These are phyloP conservation scores for Brachypteracias leptosomus DNA, from an alignment of 2,113 vertebrate species.

Conservation along the genomic window DNA sequence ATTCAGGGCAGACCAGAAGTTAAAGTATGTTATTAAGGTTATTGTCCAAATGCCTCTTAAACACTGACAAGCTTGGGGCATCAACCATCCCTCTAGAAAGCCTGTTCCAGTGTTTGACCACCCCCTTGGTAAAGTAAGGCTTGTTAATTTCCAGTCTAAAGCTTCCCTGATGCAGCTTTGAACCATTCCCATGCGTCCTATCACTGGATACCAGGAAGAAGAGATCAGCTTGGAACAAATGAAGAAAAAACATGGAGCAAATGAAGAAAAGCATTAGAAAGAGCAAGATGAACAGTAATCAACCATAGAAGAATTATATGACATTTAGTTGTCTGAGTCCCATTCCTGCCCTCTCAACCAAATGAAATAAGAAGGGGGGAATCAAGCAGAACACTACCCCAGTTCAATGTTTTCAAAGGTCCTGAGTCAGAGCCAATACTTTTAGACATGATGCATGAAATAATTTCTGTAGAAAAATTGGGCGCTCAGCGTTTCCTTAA, in stretches of 20 bases:
- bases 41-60: neutral
- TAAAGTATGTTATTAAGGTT: neutral
- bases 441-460: neutral
- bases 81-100: neutral
- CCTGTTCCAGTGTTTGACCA: neutral
- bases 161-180: neutral
- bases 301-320: neutral
- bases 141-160: neutral
- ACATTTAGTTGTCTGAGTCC: neutral
- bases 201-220: neutral
- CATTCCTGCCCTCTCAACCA: neutral
- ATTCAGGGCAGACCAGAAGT: neutral
- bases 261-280: neutral
- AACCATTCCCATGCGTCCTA: fast-evolving
- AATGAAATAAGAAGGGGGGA: neutral
- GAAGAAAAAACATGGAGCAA: neutral
- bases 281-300: neutral
- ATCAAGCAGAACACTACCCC: neutral
- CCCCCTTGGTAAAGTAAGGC: neutral
- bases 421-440: neutral
- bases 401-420: neutral
- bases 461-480: neutral
- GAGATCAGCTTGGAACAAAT: neutral
- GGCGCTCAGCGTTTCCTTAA: neutral
- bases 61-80: neutral